phyloP scores from a whole-genome alignment of 2,113 vertebrate species.

The Corythoichthys intestinalis region DNA sequence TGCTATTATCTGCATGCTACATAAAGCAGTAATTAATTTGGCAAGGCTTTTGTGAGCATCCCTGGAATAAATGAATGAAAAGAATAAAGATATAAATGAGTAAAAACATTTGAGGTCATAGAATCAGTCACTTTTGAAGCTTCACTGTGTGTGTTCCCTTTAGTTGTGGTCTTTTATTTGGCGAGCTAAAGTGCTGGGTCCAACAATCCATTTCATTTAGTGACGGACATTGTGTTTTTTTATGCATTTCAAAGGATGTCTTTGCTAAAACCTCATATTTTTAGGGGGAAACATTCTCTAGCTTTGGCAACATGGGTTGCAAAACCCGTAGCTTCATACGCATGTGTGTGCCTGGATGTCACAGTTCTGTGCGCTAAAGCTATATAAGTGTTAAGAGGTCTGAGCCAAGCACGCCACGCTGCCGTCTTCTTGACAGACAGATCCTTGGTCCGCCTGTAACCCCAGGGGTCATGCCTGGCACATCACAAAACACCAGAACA shows the following conservation, averaged over 20 bases:
- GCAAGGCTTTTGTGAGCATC: constrained; percentile 2
- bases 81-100: constrained; percentile 18
- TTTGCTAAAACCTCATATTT: constrained; percentile 26
- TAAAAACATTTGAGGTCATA: constrained; percentile 20
- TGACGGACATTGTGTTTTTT: constrained; percentile 49
- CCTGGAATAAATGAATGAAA: constrained; percentile 25
- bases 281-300: constrained; percentile 18
- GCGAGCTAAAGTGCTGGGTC: constrained; percentile 31
- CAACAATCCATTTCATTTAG: constrained; percentile 37
- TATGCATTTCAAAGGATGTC: constrained; percentile 22
- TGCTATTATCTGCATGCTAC: not conserved
- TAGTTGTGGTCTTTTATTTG: constrained; percentile 39
- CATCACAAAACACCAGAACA: constrained; percentile 36
- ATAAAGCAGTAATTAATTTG: constrained; percentile 1
- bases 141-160: constrained; percentile 30
- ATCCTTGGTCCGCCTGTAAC: constrained; percentile 39
- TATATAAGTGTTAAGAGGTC: constrained; percentile 64
- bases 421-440: constrained; percentile 59
- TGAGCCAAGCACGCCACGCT: constrained; percentile 55
- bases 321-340: constrained; percentile 9
- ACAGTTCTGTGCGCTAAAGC: not conserved
- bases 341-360: constrained; percentile 6
- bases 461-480: constrained; percentile 58
- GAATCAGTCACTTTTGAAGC: constrained; percentile 37
- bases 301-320: constrained; percentile 23